These are phyloP conservation scores for Sander lucioperca DNA, from an alignment of 2,113 vertebrate genomes.

Conservation along the genomic window DNA sequence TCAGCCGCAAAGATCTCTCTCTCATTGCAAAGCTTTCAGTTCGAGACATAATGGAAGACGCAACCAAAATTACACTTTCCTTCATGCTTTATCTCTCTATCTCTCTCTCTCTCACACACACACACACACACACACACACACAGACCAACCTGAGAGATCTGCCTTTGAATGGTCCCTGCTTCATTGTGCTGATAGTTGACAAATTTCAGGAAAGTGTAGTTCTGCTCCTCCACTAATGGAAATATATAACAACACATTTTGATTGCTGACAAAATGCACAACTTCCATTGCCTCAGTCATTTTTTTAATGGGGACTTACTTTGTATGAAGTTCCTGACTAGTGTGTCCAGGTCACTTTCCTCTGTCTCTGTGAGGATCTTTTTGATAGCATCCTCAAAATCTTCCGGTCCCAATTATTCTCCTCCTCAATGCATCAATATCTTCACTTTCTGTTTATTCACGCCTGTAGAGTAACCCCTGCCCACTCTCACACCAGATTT, in stretches of 20 bases:
- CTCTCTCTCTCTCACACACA: background rate
- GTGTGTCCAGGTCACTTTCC: slow-evolving; percentile 14
- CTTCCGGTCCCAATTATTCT: background rate
- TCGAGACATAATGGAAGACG: background rate
- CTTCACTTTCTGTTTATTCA: too few relatives aligned
- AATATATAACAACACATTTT: background rate
- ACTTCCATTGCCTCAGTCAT: background rate
- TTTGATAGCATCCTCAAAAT: slow-evolving; percentile 11
- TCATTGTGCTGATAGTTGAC: slow-evolving; percentile 46
- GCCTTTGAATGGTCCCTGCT: background rate
- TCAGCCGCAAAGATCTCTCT: slow-evolving; percentile 53
- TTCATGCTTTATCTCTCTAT: background rate
- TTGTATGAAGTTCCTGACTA: slow-evolving; percentile 34
- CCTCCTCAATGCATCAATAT: too few relatives aligned
- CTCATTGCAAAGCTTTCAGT: slow-evolving; percentile 62
- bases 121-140: background rate
- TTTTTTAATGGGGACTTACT: slow-evolving; percentile 6
- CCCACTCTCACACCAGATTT: too few relatives aligned
- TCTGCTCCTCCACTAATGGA: slow-evolving; percentile 41
- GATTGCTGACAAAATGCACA: background rate
- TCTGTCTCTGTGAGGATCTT: slow-evolving; percentile 22
- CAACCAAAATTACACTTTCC: background rate
- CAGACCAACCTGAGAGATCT: slow-evolving; percentile 37
- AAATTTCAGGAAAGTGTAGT: slow-evolving; percentile 37
- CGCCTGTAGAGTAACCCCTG: too few relatives aligned